These are phyloP conservation scores for Rhinogobius similis DNA, from an alignment of 2,113 vertebrate genomes.

Conservation along the genomic window DNA sequence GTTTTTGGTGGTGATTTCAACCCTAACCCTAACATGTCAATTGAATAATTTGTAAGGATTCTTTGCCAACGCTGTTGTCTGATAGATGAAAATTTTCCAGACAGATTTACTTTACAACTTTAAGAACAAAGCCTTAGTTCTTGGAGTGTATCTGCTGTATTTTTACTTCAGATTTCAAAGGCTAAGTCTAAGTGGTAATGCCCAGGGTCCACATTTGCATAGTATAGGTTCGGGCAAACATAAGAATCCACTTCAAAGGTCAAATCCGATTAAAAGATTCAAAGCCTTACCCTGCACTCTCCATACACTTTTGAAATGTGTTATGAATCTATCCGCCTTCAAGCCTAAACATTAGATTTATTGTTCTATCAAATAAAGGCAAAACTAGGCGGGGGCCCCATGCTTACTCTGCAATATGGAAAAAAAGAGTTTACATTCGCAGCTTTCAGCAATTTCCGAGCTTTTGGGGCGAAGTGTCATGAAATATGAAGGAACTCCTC, in stretches of 20 bases:
- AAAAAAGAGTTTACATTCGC: constrained; percentile 9
- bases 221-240: neutral
- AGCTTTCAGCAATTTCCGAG: constrained; percentile 6
- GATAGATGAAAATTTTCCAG: no score
- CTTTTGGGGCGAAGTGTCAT: neutral
- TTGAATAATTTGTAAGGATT: no score
- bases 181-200: neutral
- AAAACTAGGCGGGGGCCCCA: constrained; percentile 1
- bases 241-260: neutral
- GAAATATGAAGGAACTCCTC: constrained; percentile 16
- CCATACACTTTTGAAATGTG: neutral
- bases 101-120: no score
- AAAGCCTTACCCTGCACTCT: neutral
- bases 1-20: no score
- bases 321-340: neutral
- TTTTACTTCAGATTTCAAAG: neutral
- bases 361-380: constrained; percentile 16
- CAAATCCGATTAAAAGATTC: neutral
- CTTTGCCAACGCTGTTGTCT: no score
- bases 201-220: neutral
- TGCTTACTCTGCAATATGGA: constrained; percentile 13
- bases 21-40: no score
- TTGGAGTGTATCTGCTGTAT: neutral
- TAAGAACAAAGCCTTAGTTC: neutral
- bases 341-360: constrained; percentile 1